Conservation (phyloP, 2,888 invertebrate species). For the Caenorhabditis angaria region DNA sequence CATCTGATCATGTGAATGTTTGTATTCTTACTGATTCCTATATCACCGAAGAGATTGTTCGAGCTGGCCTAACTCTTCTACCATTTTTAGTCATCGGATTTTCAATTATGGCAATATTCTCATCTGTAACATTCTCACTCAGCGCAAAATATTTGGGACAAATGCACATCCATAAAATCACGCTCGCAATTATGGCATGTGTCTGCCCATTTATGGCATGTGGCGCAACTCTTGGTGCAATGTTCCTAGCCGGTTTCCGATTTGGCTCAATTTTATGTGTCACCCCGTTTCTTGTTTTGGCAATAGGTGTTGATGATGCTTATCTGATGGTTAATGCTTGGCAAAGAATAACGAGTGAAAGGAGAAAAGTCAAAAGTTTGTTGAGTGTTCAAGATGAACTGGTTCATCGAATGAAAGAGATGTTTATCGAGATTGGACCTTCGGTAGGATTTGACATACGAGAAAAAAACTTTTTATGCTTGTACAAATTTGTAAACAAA, state of each 20-base stretch:
- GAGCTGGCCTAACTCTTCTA: conserved; percentile 62
- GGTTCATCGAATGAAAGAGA: conserved; percentile 48
- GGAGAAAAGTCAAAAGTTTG: conserved; percentile 26
- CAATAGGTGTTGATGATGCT: conserved; percentile 70
- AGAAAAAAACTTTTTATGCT: too few relatives aligned
- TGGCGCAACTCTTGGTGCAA: conserved; percentile 53
- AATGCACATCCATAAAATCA: conserved; percentile 59
- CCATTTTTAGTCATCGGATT: conserved; percentile 70
- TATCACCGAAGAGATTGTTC: conserved; percentile 66
- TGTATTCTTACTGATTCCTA: conserved; percentile 64
- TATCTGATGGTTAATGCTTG: conserved; percentile 70
- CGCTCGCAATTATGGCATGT: conserved; percentile 66
- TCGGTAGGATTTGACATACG: conserved; percentile 16
- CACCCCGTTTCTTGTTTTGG: conserved; percentile 66
- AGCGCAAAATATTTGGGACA: conserved; percentile 63
- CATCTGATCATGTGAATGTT: conserved; percentile 42
- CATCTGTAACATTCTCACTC: conserved; percentile 61
- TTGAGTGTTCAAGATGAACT: conserved; percentile 35
- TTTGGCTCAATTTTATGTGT: conserved; percentile 71
- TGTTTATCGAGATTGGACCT: conserved; percentile 60
- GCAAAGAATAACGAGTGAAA: conserved; percentile 59
- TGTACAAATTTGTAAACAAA: too few relatives aligned
- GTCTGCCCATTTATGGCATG: conserved; percentile 70
- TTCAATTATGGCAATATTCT: conserved; percentile 68
- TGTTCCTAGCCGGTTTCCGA: conserved; percentile 66